Conservation (phyloP, 2,113 vertebrate species). For the Salvelinus alpinus region DNA sequence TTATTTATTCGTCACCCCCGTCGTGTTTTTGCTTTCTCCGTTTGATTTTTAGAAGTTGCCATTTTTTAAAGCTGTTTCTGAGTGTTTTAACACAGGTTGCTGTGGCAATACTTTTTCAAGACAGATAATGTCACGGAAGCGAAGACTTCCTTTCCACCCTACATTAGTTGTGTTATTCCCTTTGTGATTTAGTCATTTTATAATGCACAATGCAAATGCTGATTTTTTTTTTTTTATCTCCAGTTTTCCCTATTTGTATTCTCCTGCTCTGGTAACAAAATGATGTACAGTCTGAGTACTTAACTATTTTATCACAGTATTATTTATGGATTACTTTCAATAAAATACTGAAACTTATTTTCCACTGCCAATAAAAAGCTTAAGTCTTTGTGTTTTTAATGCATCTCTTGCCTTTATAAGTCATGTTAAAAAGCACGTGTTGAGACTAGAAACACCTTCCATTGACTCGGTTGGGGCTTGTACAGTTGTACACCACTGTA, state of each 20-base stretch:
- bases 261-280: constrained; percentile 88
- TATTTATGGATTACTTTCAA: constrained; percentile 99
- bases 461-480: no score
- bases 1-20: constrained; percentile 67
- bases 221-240: constrained; percentile 71
- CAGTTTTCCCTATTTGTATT: constrained; percentile 77
- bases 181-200: constrained; percentile 68
- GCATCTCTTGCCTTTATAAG: no score
- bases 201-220: constrained; percentile 78
- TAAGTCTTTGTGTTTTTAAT: constrained; percentile 43
- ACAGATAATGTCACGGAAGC: constrained; percentile 42
- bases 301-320: constrained; percentile 99
- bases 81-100: constrained; percentile 54
- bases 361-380: constrained; percentile 85
- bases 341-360: constrained; percentile 97
- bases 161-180: constrained; percentile 61
- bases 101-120: not conserved
- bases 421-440: no score
- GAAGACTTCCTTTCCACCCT: constrained; percentile 62
- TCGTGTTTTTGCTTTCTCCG: constrained; percentile 32
- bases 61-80: constrained; percentile 41
- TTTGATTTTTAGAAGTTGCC: constrained; percentile 52
- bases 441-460: no score
- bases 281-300: constrained; percentile 95
- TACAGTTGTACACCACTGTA: no score